A percentile compares a stretch with the other conserved stretches of the same genome.
phyloP scores from a whole-genome alignment of 2,113 vertebrate genomes.

The Prochilodus magdalenae region DNA sequence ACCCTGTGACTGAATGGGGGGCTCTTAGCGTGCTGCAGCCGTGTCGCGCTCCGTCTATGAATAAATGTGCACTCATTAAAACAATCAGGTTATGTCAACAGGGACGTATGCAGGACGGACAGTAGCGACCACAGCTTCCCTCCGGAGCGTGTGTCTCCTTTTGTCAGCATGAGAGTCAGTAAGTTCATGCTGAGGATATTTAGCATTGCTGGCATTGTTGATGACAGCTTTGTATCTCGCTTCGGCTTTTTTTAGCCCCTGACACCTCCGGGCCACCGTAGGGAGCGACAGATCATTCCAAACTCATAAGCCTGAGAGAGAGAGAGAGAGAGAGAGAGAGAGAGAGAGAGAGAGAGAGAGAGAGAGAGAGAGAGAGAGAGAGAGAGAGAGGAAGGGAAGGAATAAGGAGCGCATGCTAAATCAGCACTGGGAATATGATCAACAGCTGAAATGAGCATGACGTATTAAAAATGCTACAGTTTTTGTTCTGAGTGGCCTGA shows the following conservation, averaged over 20 bases:
- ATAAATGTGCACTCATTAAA: background rate
- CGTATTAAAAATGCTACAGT: no score
- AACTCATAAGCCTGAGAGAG: slow-evolving; percentile 6
- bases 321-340: slow-evolving; percentile 15
- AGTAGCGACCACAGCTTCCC: background rate
- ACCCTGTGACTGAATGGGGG: no score
- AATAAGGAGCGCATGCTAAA: no score
- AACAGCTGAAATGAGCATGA: no score
- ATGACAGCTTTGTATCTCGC: slow-evolving; percentile 67
- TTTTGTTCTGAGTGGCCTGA: no score
- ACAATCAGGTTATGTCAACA: background rate
- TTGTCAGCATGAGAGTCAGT: slow-evolving; percentile 13
- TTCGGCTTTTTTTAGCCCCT: slow-evolving; percentile 70
- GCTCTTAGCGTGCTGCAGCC: background rate
- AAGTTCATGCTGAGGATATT: slow-evolving; percentile 59
- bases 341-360: slow-evolving; percentile 21
- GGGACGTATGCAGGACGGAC: background rate
- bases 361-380: no score
- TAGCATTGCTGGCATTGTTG: slow-evolving; percentile 72
- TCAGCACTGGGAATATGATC: no score
- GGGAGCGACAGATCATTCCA: slow-evolving; percentile 41
- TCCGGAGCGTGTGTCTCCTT: background rate
- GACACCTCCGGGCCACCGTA: slow-evolving; percentile 61
- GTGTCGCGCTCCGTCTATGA: background rate
- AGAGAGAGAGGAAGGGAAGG: background rate